phyloP scores from a whole-genome alignment of 2,113 vertebrate species.

The Ibidorhyncha struthersii region DNA sequence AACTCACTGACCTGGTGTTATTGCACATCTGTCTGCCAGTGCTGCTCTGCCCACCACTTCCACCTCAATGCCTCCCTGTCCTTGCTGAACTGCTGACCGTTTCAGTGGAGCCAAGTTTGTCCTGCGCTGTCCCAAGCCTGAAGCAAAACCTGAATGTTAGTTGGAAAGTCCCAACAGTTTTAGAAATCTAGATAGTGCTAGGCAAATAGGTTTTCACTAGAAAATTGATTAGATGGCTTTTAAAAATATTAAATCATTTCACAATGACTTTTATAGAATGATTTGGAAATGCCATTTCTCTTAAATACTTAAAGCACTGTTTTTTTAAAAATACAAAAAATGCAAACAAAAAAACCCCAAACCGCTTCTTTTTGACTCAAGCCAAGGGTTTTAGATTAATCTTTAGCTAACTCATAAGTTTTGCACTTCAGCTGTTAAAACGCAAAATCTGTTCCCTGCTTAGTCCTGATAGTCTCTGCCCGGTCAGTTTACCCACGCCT shows the following conservation, averaged over 20 bases:
- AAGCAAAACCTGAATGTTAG: not conserved
- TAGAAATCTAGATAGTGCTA: not conserved
- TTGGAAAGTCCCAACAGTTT: not conserved
- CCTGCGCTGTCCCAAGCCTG: not conserved
- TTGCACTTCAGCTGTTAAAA: not conserved
- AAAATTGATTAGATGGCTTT: not conserved
- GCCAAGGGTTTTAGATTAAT: not conserved
- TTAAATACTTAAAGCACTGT: not conserved
- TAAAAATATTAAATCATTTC: not conserved
- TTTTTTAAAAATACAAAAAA: not conserved
- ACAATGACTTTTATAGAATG: not conserved
- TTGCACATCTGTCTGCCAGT: not conserved
- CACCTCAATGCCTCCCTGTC: not conserved
- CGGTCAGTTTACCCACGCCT: not conserved
- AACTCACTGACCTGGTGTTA: not conserved
- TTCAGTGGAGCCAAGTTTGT: not conserved
- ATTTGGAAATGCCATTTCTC: not conserved
- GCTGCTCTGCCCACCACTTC: rapidly evolving
- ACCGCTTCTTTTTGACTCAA: not conserved
- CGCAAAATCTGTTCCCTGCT: not conserved
- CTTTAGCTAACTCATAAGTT: not conserved
- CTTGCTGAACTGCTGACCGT: not conserved
- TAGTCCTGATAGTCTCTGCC: not conserved
- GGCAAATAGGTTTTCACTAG: not conserved
- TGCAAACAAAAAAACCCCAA: not conserved